Evolutionary conservation across 1,140 invertebrate genomes (phyloP).

Genomic region (Ceratina japonica): DNA sequence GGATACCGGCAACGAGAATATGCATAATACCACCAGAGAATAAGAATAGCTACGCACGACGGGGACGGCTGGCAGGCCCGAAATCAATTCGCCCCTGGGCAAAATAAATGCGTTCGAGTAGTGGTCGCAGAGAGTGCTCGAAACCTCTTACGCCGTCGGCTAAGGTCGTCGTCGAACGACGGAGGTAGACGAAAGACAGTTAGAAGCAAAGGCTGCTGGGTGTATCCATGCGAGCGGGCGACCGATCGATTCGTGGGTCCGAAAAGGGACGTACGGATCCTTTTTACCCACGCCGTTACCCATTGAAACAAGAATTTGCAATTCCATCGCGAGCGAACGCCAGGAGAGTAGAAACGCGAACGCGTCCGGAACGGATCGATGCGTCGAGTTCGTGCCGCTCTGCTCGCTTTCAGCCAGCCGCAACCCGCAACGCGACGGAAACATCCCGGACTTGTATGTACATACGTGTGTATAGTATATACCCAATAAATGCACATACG

Average conservation of each 20-base stretch:
- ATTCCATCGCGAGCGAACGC: conserved; percentile 14
- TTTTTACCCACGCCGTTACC: background rate
- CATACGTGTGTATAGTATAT: too few species aligned
- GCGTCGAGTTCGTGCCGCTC: background rate
- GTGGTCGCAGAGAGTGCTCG: too few species aligned
- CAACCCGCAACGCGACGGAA: too few species aligned
- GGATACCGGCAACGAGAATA: conserved; percentile 6
- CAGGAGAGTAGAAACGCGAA: background rate
- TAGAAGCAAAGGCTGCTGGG: too few species aligned
- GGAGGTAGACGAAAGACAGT: too few species aligned
- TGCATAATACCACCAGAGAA: background rate
- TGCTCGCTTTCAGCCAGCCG: background rate
- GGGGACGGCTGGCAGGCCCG: conserved; percentile 11
- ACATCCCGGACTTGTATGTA: too few species aligned
- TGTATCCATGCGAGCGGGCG: too few species aligned
- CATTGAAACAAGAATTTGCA: background rate
- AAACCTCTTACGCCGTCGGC: background rate
- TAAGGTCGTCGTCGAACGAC: background rate
- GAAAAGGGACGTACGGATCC: background rate
- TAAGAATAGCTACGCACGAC: background rate
- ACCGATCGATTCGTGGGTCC: too few species aligned
- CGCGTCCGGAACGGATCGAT: conserved; percentile 12
- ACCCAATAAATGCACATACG: too few species aligned
- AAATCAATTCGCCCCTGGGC: conserved; percentile 61
- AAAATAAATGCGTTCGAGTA: conserved; percentile 51